Percentiles rank a stretch among this genome's conserved stretches.
phyloP scores from a whole-genome alignment of 1,140 invertebrate genomes.

The Eciton burchellii region DNA sequence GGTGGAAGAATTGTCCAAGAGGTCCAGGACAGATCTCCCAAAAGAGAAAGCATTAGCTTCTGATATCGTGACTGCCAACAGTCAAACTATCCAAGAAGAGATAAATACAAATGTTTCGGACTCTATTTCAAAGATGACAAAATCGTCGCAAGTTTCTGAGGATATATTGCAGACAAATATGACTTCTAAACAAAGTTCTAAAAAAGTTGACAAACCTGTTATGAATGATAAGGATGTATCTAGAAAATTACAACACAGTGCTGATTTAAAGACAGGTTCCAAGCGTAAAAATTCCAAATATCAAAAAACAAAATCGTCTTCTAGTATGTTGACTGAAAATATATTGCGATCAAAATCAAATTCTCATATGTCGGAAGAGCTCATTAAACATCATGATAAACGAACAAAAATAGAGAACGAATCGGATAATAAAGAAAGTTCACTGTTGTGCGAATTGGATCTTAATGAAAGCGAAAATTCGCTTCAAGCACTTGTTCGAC shows the following conservation, averaged over 20 bases:
- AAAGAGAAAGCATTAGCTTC: slow-evolving; percentile 49
- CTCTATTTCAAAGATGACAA: slow-evolving; percentile 65
- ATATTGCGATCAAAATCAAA: slow-evolving; percentile 71
- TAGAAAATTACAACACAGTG: slow-evolving; percentile 75
- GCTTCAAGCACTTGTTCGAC: slow-evolving; percentile 79
- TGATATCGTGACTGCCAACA: slow-evolving; percentile 35
- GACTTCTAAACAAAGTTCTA: slow-evolving; percentile 68
- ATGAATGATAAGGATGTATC: slow-evolving; percentile 73
- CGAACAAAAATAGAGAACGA: slow-evolving; percentile 78
- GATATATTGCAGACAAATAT: slow-evolving; percentile 56
- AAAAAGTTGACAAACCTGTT: slow-evolving; percentile 71
- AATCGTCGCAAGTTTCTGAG: slow-evolving; percentile 70
- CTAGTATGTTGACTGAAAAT: slow-evolving; percentile 73
- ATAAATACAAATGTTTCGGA: slow-evolving; percentile 60
- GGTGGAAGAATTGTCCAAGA: slow-evolving; percentile 81
- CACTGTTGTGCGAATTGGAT: slow-evolving; percentile 76
- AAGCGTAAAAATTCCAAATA: slow-evolving; percentile 80
- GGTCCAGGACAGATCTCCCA: slow-evolving; percentile 58
- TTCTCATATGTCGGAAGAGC: slow-evolving; percentile 73
- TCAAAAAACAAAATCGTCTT: slow-evolving; percentile 77
- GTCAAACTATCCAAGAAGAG: slow-evolving; percentile 61
- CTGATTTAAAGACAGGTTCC: slow-evolving; percentile 73
- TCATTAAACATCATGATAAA: slow-evolving; percentile 75
- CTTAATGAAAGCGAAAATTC: slow-evolving; percentile 81
- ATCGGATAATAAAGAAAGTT: slow-evolving; percentile 75